These are phyloP conservation scores for Excalfactoria chinensis DNA, from an alignment of 2,113 vertebrate species.

Conservation along the genomic window DNA sequence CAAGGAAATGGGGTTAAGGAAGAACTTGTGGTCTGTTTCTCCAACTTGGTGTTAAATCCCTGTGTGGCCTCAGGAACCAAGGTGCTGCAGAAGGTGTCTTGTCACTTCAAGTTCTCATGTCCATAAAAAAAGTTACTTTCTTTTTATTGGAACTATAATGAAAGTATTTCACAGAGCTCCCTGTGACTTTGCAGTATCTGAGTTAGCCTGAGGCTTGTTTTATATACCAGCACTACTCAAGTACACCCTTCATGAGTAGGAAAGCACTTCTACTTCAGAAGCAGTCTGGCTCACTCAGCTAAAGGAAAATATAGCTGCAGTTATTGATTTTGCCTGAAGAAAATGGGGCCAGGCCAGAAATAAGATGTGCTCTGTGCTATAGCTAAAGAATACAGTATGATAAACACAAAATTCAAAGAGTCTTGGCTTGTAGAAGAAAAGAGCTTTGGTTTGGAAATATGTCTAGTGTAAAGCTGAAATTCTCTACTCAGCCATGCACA, in stretches of 20 bases:
- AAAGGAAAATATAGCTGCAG: not conserved
- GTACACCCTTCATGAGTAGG: not conserved
- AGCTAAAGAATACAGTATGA: not conserved
- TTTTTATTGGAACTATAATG: not conserved
- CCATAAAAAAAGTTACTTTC: not conserved
- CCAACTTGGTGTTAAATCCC: not conserved
- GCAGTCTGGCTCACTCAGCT: not conserved
- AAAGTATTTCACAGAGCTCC: not conserved
- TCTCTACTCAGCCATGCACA: not conserved
- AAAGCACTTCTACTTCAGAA: not conserved
- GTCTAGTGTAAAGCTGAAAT: not conserved
- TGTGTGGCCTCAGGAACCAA: fast-evolving
- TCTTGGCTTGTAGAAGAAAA: not conserved
- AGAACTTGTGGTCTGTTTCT: not conserved
- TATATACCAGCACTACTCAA: not conserved
- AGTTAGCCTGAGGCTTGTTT: not conserved
- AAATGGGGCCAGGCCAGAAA: not conserved
- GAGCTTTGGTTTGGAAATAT: not conserved
- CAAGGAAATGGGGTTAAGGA: not conserved
- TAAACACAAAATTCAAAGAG: not conserved
- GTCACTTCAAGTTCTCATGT: not conserved
- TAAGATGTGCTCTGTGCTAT: not conserved
- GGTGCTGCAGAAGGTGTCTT: not conserved
- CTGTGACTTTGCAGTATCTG: not conserved
- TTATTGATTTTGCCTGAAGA: not conserved